Conservation (phyloP, 2,113 vertebrate species). For the Heptranchias perlo region DNA sequence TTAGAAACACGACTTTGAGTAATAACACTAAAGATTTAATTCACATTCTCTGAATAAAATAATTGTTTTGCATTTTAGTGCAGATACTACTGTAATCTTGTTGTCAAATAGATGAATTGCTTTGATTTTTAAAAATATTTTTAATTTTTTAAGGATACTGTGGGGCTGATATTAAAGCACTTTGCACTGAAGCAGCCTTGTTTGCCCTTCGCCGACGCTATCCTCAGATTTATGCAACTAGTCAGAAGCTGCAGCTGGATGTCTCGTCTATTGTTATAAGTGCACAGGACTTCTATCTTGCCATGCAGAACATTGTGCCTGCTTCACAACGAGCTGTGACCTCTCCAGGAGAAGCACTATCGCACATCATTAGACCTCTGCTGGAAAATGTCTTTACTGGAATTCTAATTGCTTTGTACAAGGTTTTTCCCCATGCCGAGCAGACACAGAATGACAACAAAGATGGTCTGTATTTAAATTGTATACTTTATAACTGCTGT, state of each 20-base stretch:
- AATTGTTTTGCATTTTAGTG: background rate
- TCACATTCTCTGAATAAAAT: background rate
- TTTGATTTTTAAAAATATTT: background rate
- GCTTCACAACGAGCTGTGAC: slow-evolving; percentile 87
- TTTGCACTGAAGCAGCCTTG: slow-evolving; percentile 97
- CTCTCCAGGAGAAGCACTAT: slow-evolving; percentile 81
- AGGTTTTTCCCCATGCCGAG: slow-evolving; percentile 93
- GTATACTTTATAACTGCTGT: background rate
- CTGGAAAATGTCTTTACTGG: slow-evolving; percentile 70
- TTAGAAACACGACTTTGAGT: background rate
- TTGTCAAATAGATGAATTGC: background rate
- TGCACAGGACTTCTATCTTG: slow-evolving; percentile 83
- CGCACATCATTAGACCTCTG: slow-evolving; percentile 78
- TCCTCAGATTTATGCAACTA: slow-evolving; percentile 94
- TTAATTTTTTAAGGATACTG: slow-evolving; percentile 75
- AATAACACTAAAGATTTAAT: background rate
- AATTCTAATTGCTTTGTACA: slow-evolving; percentile 71
- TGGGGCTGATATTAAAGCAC: slow-evolving; percentile 96
- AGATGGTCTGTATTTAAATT: slow-evolving; percentile 61
- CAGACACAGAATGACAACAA: slow-evolving; percentile 72
- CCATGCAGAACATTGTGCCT: slow-evolving; percentile 89
- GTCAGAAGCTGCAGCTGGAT: slow-evolving; percentile 87
- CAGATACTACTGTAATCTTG: background rate
- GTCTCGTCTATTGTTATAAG: slow-evolving; percentile 85
- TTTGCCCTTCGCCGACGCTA: slow-evolving; percentile 87